These are phyloP conservation scores for Pecten maximus DNA, from an alignment of 2,888 invertebrate genomes.

Conservation along the genomic window DNA sequence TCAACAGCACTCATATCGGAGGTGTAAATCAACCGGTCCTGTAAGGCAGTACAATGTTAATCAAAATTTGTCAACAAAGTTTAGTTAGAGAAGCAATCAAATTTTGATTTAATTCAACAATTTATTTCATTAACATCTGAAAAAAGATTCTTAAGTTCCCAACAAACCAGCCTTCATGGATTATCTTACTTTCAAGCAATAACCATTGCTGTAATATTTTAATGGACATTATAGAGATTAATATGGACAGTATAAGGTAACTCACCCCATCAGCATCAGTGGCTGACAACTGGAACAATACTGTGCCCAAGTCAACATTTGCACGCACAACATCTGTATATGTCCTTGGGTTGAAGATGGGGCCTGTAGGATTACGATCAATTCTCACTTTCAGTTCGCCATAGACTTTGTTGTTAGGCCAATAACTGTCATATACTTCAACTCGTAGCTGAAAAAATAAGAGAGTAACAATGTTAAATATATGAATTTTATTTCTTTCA, in stretches of 20 bases:
- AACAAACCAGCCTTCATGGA: no score
- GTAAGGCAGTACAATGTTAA: conserved; percentile 27
- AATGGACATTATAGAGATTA: background rate
- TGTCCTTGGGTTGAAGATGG: conserved; percentile 57
- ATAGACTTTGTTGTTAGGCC: conserved; percentile 65
- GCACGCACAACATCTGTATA: conserved; percentile 66
- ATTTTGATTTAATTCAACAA: no score
- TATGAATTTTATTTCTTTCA: no score
- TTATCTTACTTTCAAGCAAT: no score
- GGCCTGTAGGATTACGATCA: conserved; percentile 66
- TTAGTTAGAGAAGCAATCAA: no score
- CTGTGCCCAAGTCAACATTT: conserved; percentile 81
- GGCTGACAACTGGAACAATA: conserved; percentile 89
- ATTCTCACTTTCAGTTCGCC: conserved; percentile 67
- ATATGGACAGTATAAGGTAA: background rate
- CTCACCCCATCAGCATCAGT: conserved; percentile 92
- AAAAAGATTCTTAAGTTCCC: no score
- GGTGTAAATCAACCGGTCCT: conserved; percentile 60
- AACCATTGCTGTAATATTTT: no score
- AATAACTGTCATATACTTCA: conserved; percentile 69
- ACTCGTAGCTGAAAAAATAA: conserved; percentile 63
- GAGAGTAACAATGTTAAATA: no score
- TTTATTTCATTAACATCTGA: no score
- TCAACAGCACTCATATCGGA: conserved; percentile 49
- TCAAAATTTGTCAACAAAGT: background rate